Conservation (phyloP, 2,888 invertebrate genomes). For the Cosmorhoe ocellata region DNA sequence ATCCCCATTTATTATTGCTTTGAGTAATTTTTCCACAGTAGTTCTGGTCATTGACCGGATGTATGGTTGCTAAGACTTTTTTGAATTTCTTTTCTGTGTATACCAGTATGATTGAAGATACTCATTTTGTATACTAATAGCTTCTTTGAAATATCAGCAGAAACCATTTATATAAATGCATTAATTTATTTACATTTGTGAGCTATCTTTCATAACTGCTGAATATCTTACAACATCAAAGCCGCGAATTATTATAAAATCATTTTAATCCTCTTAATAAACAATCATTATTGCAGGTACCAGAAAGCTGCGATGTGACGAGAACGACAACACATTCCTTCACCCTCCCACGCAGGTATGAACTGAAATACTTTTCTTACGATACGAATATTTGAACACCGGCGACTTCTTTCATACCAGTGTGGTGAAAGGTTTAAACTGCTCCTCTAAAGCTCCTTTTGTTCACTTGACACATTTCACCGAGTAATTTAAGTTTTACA, state of each 20-base stretch:
- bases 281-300: slow-evolving; percentile 45
- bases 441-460: too few species aligned
- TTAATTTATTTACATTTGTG: not conserved
- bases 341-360: slow-evolving; percentile 71
- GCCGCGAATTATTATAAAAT: not conserved
- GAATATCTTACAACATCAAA: slow-evolving; percentile 8
- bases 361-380: slow-evolving; percentile 29
- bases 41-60: too few species aligned
- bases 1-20: too few species aligned
- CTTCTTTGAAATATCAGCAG: not conserved
- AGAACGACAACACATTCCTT: slow-evolving; percentile 67
- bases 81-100: too few species aligned
- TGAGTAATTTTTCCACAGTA: too few species aligned
- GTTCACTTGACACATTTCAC: too few species aligned
- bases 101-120: too few species aligned
- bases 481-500: too few species aligned
- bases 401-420: too few species aligned
- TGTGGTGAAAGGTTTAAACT: too few species aligned
- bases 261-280: slow-evolving; percentile 3
- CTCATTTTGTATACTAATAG: too few species aligned
- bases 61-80: too few species aligned
- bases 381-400: slow-evolving; percentile 7
- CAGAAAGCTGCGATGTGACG: slow-evolving; percentile 60
- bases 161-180: not conserved
- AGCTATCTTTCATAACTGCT: not conserved